Conservation (phyloP, 2,888 invertebrate genomes). For the Drosophila mercatorum region DNA sequence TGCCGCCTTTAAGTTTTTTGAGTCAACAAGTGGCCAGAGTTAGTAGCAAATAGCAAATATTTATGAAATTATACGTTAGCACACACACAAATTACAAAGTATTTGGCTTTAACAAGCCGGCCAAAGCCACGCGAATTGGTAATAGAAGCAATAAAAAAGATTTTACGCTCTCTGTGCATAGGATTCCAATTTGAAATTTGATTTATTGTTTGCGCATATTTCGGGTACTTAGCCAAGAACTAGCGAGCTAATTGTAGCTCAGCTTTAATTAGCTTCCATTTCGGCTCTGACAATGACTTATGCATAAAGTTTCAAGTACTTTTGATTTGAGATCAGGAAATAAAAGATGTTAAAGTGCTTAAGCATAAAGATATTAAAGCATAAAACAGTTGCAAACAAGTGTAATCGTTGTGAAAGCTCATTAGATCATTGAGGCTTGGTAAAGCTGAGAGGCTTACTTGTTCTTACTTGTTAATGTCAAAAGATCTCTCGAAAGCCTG, state of each 20-base stretch:
- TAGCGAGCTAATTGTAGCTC: conserved; percentile 7
- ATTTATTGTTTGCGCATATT: conserved; percentile 5
- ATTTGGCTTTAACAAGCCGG: conserved; percentile 26
- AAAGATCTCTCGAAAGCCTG: accelerated
- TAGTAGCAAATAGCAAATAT: conserved; percentile 59
- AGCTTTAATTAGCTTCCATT: conserved; percentile 38
- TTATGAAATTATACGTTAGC: conserved; percentile 60
- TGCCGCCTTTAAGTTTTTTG: conserved; percentile 55
- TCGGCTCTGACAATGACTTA: neutral
- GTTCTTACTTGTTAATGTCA: neutral
- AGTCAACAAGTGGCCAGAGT: conserved; percentile 60
- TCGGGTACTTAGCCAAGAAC: conserved; percentile 3
- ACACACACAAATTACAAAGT: conserved; percentile 35
- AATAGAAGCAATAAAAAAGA: conserved; percentile 30
- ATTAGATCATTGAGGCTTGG: neutral
- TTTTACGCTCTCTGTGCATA: conserved; percentile 23
- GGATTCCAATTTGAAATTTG: conserved; percentile 5
- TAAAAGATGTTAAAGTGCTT: neutral
- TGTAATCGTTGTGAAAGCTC: neutral
- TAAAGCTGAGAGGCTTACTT: neutral
- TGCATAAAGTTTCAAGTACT: neutral
- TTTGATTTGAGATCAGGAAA: conserved; percentile 1
- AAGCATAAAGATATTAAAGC: neutral
- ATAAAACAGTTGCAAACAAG: neutral
- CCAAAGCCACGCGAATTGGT: conserved; percentile 27